Evolutionary conservation across 2,797 vertebrate species (phyloP).

Genomic region (Neoniphon sammara): DNA sequence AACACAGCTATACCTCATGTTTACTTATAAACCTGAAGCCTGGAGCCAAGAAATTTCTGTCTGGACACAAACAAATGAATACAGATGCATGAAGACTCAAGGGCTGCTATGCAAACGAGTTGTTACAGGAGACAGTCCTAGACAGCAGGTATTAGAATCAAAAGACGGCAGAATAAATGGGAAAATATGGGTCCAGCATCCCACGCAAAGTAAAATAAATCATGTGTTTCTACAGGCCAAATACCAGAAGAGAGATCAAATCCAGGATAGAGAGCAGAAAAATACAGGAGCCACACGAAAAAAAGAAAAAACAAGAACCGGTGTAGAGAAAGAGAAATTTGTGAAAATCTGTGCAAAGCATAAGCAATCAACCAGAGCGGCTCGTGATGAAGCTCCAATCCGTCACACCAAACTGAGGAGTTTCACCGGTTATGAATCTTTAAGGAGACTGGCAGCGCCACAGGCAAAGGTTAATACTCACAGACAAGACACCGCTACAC

Average conservation of each 20-base stretch:
- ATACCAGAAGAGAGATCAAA: conserved; percentile 39
- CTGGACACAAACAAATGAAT: conserved; percentile 43
- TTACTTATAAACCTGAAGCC: conserved; percentile 62
- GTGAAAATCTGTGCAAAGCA: conserved; percentile 14
- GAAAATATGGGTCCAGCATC: conserved; percentile 2
- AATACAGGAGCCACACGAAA: background rate
- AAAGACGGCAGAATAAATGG: conserved; percentile 20
- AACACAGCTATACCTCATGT: conserved; percentile 58
- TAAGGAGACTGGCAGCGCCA: conserved; percentile 43
- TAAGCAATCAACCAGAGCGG: conserved; percentile 43
- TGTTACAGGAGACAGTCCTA: conserved; percentile 37
- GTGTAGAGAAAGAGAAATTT: conserved; percentile 25
- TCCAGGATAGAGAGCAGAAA: conserved; percentile 4
- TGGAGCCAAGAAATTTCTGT: conserved; percentile 23
- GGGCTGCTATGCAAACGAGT: conserved; percentile 61
- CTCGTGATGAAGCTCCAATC: conserved; percentile 69
- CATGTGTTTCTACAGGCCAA: conserved; percentile 25
- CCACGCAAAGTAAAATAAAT: conserved; percentile 38
- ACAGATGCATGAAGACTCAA: conserved; percentile 31
- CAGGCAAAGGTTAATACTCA: conserved; percentile 61
- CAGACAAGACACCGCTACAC: conserved; percentile 25
- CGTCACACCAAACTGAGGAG: conserved; percentile 56
- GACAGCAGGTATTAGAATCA: conserved; percentile 34
- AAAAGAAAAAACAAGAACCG: conserved; percentile 40
- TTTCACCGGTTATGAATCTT: conserved; percentile 76